Base-by-base conservation (phyloP, 2,797 vertebrate species). In the Acrocephalus scirpaceus region DNA sequence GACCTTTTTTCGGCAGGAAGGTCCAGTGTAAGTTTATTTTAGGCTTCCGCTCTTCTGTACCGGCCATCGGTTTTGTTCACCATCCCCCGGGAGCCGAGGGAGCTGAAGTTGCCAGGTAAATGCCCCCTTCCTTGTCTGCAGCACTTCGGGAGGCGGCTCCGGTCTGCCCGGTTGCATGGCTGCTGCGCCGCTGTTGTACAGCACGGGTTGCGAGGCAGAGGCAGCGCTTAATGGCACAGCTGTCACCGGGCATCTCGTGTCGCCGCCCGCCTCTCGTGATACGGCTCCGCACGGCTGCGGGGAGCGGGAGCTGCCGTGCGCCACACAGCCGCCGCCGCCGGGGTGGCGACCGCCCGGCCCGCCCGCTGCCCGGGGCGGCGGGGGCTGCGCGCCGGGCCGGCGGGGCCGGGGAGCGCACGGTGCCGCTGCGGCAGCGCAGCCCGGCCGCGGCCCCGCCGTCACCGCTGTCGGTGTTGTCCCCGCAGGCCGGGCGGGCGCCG, bases 31-130 rank as follows among this genome's bases (percentile, higher is more conserved):
- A 92, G 81, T 88, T 95, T 82, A 92, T 76, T 60, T 70, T 80
- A 79, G 72, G 50, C 85, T 93, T 77, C 79, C 67, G 64, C 84
- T 25, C 34, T 44, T 70, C 56, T 77, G 78, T 83, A 38, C 78
- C 56, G 87, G 89, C 50, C 89, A 71, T 36, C 77, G 75, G 71
- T 73, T 78, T 65, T 51, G 77, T 61, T 86, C 85, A 32, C 48
- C 91, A 11, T 71, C 75, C 74, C 86, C 75, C 22, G 60, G 45
- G 78, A 92, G 47, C 65, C 50, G 86, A 73, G 71, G 93, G 83
- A 87, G 29, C 71, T 80, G 53, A 77, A 95, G 83, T 25, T 81
- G 88, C 74, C 91, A 97, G 96, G 96, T 97, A 95, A 95, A 79
- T 66, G 84, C 56, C 48, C 81, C 29, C 45, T 50, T 67, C 86